Conservation (phyloP, 2,797 vertebrate genomes). For the Darevskia mixta region DNA sequence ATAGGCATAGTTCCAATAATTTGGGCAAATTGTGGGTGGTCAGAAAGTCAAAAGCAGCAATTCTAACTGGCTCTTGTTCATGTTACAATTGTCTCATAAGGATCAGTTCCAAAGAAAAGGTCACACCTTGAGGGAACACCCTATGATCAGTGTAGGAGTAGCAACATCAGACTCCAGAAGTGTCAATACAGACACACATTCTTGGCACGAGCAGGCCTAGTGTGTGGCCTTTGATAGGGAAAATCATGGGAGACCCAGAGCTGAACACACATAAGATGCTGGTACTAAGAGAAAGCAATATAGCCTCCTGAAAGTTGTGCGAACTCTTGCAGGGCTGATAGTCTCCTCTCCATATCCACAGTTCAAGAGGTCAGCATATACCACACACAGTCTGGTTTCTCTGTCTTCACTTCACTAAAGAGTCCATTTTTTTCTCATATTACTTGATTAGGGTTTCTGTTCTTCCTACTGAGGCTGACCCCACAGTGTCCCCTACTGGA, state of each 20-base stretch:
- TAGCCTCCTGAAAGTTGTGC: slow-evolving; percentile 39
- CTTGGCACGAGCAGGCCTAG: slow-evolving; percentile 29
- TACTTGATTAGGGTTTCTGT: slow-evolving; percentile 44
- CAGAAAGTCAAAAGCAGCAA: slow-evolving; percentile 49
- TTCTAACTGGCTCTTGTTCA: slow-evolving; percentile 23
- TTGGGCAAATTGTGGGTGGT: slow-evolving; percentile 33
- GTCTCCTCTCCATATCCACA: slow-evolving; percentile 45
- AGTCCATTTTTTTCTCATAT: slow-evolving; percentile 52
- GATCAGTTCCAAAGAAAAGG: slow-evolving; percentile 26
- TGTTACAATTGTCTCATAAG: slow-evolving; percentile 33
- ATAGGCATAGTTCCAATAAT: slow-evolving; percentile 55
- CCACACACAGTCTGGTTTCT: slow-evolving; percentile 52
- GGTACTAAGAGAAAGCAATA: slow-evolving; percentile 37
- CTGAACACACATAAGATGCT: not conserved
- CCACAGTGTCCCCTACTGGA: slow-evolving; percentile 73
- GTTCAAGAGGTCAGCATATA: slow-evolving; percentile 49
- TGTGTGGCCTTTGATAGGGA: slow-evolving; percentile 31
- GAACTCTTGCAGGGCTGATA: slow-evolving; percentile 41
- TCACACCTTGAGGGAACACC: slow-evolving; percentile 28
- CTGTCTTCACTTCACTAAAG: slow-evolving; percentile 45
- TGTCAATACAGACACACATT: slow-evolving; percentile 18
- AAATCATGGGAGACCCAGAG: slow-evolving; percentile 19
- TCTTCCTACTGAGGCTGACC: slow-evolving; percentile 44
- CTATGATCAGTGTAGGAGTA: slow-evolving; percentile 29
- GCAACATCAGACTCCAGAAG: slow-evolving; percentile 19